Evolutionary conservation across 2,113 vertebrate species (phyloP).

Genomic region (Echinops telfairi): DNA sequence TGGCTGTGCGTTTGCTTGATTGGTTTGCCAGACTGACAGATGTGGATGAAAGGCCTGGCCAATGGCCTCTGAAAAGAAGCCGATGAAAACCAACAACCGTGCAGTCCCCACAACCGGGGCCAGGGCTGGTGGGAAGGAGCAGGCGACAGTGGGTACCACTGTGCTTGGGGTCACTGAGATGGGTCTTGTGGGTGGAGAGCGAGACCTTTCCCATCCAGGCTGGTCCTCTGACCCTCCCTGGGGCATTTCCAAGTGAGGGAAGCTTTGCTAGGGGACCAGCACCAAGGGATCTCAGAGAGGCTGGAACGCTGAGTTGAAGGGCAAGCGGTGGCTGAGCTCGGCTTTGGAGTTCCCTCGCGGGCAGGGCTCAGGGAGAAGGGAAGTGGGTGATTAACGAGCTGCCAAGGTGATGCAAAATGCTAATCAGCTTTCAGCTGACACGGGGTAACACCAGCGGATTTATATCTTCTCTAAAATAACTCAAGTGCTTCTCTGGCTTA

Average conservation of each 20-base stretch:
- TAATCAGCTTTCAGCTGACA: conserved; percentile 81
- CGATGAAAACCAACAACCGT: not conserved
- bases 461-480: conserved; percentile 69
- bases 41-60: not conserved
- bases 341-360: conserved; percentile 61
- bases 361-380: conserved; percentile 31
- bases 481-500: conserved; percentile 64
- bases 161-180: not conserved
- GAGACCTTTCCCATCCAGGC: not conserved
- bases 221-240: not conserved
- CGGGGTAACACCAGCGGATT: conserved; percentile 69
- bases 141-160: not conserved
- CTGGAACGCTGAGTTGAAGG: conserved; percentile 62
- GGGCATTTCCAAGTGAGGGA: not conserved
- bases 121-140: not conserved
- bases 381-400: conserved; percentile 71
- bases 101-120: not conserved
- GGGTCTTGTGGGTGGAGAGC: not conserved
- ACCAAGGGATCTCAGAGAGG: not conserved
- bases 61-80: too few species aligned
- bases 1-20: too few species aligned
- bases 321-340: conserved; percentile 35
- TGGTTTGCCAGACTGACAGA: not conserved
- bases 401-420: conserved; percentile 81
- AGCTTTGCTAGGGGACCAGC: not conserved